Evolutionary conservation across 2,113 vertebrate species (phyloP).

Genomic region (Trinectes maculatus): DNA sequence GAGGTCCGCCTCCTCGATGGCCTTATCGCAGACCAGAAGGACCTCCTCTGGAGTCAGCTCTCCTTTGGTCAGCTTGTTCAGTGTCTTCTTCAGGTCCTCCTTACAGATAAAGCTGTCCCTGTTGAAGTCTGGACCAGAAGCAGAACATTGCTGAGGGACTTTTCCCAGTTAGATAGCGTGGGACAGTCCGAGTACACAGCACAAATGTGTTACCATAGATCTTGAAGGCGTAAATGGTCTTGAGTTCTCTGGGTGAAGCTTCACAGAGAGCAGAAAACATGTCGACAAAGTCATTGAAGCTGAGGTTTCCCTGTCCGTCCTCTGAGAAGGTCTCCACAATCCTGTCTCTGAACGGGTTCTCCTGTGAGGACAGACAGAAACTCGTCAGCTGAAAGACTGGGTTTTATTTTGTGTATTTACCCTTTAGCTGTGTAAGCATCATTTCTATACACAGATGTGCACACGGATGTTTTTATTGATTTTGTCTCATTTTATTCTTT

Average conservation of each 20-base stretch:
- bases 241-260: constrained; percentile 94
- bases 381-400: background rate
- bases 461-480: too few relatives aligned
- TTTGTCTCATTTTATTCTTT: too few relatives aligned
- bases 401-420: too few relatives aligned
- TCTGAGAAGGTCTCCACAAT: constrained; percentile 94
- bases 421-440: too few relatives aligned
- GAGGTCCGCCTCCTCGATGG: constrained; percentile 94
- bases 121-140: constrained; percentile 88
- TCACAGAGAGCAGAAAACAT: constrained; percentile 98
- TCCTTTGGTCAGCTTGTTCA: constrained; percentile 92
- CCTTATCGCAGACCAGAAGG: constrained; percentile 91
- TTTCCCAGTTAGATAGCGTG: too few relatives aligned
- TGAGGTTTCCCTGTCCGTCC: constrained; percentile 91
- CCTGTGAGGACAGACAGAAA: constrained; percentile 76
- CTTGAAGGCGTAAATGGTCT: constrained; percentile 97
- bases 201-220: constrained; percentile 84
- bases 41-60: constrained; percentile 92
- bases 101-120: constrained; percentile 97
- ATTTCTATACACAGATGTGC: too few relatives aligned
- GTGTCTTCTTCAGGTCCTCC: constrained; percentile 87
- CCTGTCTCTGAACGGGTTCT: constrained; percentile 93
- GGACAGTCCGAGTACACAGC: too few relatives aligned
- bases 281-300: constrained; percentile 98
- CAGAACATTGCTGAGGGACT: background rate